Conservation (phyloP, 2,113 vertebrate genomes). For the Phoxinus phoxinus region DNA sequence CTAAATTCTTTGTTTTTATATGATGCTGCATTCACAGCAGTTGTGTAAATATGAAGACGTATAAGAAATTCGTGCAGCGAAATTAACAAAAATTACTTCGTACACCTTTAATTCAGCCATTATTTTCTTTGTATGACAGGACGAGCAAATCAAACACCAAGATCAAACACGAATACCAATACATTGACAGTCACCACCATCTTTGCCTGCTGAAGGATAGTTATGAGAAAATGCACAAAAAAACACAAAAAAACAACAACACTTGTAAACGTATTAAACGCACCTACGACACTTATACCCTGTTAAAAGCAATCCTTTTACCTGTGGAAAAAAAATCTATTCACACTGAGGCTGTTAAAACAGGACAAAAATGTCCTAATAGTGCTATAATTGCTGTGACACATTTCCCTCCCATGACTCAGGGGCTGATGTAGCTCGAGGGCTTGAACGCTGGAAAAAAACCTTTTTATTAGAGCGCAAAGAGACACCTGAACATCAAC, state of each 20-base stretch:
- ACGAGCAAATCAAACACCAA: not conserved
- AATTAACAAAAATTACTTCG: not conserved
- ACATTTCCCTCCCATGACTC: slow-evolving; percentile 71
- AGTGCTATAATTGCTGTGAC: slow-evolving; percentile 76
- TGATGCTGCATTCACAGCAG: not conserved
- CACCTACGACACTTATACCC: slow-evolving; percentile 5
- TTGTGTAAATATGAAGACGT: not conserved
- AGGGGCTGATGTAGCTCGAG: slow-evolving; percentile 56
- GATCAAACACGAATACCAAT: not conserved
- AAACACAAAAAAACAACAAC: too few species aligned
- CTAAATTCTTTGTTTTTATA: not conserved
- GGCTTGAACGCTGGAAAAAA: slow-evolving; percentile 26
- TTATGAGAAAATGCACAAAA: not conserved
- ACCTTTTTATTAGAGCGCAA: not conserved
- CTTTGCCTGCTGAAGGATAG: not conserved
- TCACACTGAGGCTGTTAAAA: slow-evolving; percentile 43
- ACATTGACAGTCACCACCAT: not conserved
- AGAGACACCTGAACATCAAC: slow-evolving; percentile 16
- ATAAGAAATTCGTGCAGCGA: not conserved
- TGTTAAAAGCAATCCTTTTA: slow-evolving; percentile 45
- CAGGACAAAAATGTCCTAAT: slow-evolving; percentile 47
- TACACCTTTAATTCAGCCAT: not conserved
- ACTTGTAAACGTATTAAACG: not conserved
- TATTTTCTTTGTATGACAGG: not conserved
- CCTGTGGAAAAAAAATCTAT: slow-evolving; percentile 45